These are phyloP conservation scores for Ectemnius continuus DNA, from an alignment of 2,888 invertebrate genomes.

Conservation along the genomic window DNA sequence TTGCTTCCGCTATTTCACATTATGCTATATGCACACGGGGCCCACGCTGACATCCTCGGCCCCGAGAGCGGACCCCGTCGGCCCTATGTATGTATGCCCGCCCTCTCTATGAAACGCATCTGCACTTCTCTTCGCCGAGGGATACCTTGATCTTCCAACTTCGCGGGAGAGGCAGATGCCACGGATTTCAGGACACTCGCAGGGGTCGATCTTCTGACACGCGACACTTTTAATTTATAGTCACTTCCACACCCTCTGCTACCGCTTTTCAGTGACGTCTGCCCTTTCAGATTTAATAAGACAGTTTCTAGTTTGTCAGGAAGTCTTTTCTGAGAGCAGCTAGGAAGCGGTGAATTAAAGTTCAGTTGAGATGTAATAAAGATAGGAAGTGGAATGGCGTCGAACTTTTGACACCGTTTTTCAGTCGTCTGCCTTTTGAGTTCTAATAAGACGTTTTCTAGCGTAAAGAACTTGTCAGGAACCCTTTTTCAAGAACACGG, in stretches of 20 bases:
- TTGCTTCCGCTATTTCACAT: slow-evolving; percentile 74
- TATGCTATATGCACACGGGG: slow-evolving; percentile 62
- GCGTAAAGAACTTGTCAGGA: no score
- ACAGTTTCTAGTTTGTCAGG: no score
- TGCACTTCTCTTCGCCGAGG: slow-evolving; percentile 43
- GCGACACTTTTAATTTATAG: slow-evolving; percentile 4
- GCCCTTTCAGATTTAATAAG: no score
- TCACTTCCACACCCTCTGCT: background rate
- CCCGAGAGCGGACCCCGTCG: slow-evolving; percentile 13
- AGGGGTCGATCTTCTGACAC: background rate
- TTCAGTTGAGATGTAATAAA: no score
- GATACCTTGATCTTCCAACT: slow-evolving; percentile 40
- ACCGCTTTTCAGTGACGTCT: no score
- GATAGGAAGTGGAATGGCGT: no score
- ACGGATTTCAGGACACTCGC: slow-evolving; percentile 30
- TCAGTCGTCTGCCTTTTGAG: no score
- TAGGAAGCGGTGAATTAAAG: no score
- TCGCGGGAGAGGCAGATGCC: slow-evolving; percentile 60
- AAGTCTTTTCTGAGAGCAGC: no score
- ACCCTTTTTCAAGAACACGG: no score
- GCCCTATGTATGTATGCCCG: background rate
- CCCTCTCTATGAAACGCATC: slow-evolving; percentile 60
- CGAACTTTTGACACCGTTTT: no score
- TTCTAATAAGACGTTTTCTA: no score
- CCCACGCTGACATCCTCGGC: slow-evolving; percentile 50